Conservation (phyloP, 2,797 vertebrate genomes). For the Cyprinella venusta region DNA sequence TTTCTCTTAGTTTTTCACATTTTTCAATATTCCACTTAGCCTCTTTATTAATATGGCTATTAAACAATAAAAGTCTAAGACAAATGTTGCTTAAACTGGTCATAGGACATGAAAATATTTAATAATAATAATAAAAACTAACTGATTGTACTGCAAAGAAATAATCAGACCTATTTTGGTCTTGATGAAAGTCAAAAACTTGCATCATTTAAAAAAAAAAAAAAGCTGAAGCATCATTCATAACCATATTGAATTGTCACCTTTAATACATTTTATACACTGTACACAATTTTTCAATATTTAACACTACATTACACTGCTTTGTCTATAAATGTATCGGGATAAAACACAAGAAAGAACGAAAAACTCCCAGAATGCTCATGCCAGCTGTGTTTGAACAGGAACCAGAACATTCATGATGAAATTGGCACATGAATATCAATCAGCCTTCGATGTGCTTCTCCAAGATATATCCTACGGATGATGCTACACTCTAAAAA, state of each 20-base stretch:
- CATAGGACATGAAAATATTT: background rate
- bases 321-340: constrained; percentile 79
- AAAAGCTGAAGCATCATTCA: constrained; percentile 45
- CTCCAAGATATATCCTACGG: constrained; percentile 64
- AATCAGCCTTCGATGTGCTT: constrained; percentile 66
- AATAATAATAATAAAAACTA: background rate
- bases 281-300: constrained; percentile 82
- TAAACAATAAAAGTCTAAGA: background rate
- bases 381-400: constrained; percentile 67
- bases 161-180: background rate
- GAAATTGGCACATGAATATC: constrained; percentile 74
- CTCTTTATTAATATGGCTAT: no score
- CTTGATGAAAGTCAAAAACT: background rate
- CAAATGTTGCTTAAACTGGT: background rate
- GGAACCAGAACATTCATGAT: constrained; percentile 71
- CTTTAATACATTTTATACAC: constrained; percentile 83
- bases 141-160: background rate
- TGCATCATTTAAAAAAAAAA: constrained; percentile 34
- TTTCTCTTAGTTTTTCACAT: background rate
- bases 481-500: constrained; percentile 68
- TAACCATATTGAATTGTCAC: constrained; percentile 73
- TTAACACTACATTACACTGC: constrained; percentile 83
- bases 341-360: constrained; percentile 64
- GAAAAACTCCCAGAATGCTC: constrained; percentile 65
- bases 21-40: background rate